A percentile compares a stretch with the other conserved stretches of the same genome.
These are phyloP conservation scores for Elysia chlorotica DNA, from an alignment of 1,140 invertebrate genomes.

Conservation along the genomic window DNA sequence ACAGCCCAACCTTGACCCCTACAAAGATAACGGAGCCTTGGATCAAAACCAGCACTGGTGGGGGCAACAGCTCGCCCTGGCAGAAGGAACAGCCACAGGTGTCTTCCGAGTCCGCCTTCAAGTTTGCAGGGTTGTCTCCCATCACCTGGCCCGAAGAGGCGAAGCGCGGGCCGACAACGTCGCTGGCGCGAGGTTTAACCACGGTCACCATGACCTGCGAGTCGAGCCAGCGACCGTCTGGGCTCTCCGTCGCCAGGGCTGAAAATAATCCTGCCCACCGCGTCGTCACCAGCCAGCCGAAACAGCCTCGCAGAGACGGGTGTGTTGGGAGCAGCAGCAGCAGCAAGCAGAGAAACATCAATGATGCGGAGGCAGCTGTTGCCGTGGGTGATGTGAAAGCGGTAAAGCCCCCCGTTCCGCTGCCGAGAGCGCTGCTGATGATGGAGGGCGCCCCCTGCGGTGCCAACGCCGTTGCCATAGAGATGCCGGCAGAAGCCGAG, in stretches of 20 bases:
- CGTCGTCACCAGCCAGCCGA: not conserved
- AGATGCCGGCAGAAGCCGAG: slow-evolving; percentile 13
- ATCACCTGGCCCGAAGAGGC: not conserved
- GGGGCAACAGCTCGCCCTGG: not conserved
- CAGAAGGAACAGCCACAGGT: not conserved
- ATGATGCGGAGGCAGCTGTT: not conserved
- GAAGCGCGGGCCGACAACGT: not conserved
- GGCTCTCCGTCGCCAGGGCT: not conserved
- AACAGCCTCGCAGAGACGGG: not conserved
- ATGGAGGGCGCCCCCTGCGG: slow-evolving; percentile 23
- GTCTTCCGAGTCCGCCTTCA: not conserved
- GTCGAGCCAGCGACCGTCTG: too few relatives aligned
- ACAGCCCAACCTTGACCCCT: not conserved
- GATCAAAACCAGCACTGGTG: not conserved
- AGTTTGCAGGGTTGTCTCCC: not conserved
- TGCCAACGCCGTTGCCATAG: slow-evolving; percentile 22
- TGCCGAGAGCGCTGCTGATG: slow-evolving; percentile 7
- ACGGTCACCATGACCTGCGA: not conserved
- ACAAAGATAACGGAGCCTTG: too few relatives aligned
- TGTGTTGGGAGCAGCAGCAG: not conserved
- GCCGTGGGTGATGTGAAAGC: not conserved
- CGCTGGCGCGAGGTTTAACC: not conserved
- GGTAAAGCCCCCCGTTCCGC: not conserved
- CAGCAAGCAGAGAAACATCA: not conserved
- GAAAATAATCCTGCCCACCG: not conserved